These are phyloP conservation scores for Lithophane socia DNA, from an alignment of 2,888 invertebrate genomes.

Conservation along the genomic window DNA sequence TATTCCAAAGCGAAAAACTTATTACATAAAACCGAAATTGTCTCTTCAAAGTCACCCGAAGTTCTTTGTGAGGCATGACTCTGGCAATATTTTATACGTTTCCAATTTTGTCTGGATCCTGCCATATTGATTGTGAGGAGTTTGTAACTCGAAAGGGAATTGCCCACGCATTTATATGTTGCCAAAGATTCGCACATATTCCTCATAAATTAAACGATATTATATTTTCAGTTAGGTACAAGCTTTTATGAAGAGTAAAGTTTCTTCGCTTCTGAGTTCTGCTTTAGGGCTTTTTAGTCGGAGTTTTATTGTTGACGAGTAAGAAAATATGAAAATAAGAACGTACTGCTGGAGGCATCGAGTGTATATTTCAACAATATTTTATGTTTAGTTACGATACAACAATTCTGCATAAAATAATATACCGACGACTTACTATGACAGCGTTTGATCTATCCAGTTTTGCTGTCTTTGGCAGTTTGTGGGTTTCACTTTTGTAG, in stretches of 20 bases:
- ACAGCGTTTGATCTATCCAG: not conserved
- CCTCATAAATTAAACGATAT: conserved; percentile 52
- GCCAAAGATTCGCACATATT: conserved; percentile 34
- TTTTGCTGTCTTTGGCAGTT: not conserved
- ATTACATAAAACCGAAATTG: conserved; percentile 61
- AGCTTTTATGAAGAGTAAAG: conserved; percentile 23
- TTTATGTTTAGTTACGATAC: not conserved
- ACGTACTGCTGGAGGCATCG: conserved; percentile 2
- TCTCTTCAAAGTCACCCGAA: conserved; percentile 60
- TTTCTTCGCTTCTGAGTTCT: conserved; percentile 10
- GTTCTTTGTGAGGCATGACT: conserved; percentile 64
- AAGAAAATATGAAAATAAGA: conserved; percentile 4
- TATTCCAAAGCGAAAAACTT: conserved; percentile 64
- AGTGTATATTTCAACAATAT: not conserved
- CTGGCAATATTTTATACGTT: conserved; percentile 62
- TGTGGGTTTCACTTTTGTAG: not conserved
- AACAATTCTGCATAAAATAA: not conserved
- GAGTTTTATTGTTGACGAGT: conserved; percentile 20
- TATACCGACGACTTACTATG: not conserved
- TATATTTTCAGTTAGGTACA: conserved; percentile 29
- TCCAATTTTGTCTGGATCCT: conserved; percentile 60
- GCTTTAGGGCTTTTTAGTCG: conserved; percentile 13
- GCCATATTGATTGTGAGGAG: conserved; percentile 58
- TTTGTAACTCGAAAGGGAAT: conserved; percentile 44
- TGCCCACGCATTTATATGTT: conserved; percentile 39